Percentiles rank a stretch among this genome's conserved stretches.
Conservation (phyloP, 1,140 invertebrate genomes). For the Danaus plexippus region DNA sequence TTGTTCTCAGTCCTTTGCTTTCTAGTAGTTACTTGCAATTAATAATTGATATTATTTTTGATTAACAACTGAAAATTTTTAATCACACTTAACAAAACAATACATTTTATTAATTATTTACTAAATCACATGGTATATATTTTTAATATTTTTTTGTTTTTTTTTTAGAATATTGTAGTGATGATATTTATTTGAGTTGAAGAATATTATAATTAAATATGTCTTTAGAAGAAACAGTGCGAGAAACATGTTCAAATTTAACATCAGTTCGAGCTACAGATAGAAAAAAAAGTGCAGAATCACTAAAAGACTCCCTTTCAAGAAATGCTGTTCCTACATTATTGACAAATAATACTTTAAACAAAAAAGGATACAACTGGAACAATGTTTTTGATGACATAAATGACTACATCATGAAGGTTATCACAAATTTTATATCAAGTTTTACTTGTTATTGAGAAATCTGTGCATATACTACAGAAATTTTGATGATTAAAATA, state of each 20-base stretch:
- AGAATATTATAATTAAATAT: slow-evolving; percentile 22
- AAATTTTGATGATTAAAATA: too few species aligned
- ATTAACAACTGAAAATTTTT: too few species aligned
- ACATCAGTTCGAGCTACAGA: slow-evolving; percentile 38
- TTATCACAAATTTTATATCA: slow-evolving; percentile 9
- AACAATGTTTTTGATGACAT: slow-evolving; percentile 56
- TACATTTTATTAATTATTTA: too few species aligned
- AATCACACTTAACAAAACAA: too few species aligned
- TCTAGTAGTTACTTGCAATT: too few species aligned
- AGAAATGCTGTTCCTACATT: slow-evolving; percentile 50
- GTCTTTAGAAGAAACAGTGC: slow-evolving; percentile 42
- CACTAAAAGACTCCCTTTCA: slow-evolving; percentile 50
- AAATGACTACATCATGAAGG: slow-evolving; percentile 55
- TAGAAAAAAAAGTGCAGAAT: slow-evolving; percentile 52
- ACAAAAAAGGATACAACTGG: slow-evolving; percentile 48
- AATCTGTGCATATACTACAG: too few species aligned
- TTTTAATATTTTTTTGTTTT: background rate
- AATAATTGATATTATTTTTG: too few species aligned
- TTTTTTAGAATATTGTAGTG: slow-evolving; percentile 5
- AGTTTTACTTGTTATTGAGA: too few species aligned
- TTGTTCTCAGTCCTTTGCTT: too few species aligned
- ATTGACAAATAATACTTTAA: slow-evolving; percentile 44
- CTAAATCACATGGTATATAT: too few species aligned
- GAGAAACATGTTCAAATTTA: slow-evolving; percentile 41
- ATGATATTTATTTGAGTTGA: slow-evolving; percentile 2